These are phyloP conservation scores for Platichthys flesus DNA, from an alignment of 2,113 vertebrate species.

Conservation along the genomic window DNA sequence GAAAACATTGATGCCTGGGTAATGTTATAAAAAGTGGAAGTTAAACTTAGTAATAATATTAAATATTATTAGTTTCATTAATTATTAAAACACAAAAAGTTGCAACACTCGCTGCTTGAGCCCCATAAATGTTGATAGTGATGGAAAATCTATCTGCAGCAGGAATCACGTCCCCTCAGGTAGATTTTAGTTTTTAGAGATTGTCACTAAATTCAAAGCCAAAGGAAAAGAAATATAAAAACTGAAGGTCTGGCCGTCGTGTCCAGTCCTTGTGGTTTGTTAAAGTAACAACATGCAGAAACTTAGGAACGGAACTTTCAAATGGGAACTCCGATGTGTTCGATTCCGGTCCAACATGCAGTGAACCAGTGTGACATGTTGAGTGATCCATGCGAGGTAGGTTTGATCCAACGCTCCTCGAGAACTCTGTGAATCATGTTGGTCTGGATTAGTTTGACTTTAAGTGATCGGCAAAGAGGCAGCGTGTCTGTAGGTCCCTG, in stretches of 20 bases:
- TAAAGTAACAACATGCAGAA: slow-evolving; percentile 16
- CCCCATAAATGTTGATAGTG: not conserved
- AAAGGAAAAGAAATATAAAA: not conserved
- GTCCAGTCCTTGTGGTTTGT: not conserved
- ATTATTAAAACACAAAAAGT: not conserved
- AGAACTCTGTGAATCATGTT: slow-evolving; percentile 3
- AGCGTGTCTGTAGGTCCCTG: not conserved
- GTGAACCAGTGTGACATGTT: slow-evolving; percentile 12
- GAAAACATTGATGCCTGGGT: not conserved
- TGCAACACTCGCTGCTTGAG: not conserved
- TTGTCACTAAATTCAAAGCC: not conserved
- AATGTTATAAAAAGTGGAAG: not conserved
- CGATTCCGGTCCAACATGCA: slow-evolving; percentile 14
- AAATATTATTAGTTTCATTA: not conserved
- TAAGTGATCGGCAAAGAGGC: not conserved
- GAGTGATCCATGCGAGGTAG: slow-evolving; percentile 39
- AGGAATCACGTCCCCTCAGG: not conserved
- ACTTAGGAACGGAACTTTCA: slow-evolving; percentile 2
- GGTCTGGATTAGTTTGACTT: not conserved
- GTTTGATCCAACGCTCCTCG: slow-evolving; percentile 45
- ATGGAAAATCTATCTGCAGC: not conserved
- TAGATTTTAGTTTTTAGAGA: not conserved
- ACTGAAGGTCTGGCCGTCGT: not conserved
- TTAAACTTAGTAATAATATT: not conserved
- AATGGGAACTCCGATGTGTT: slow-evolving; percentile 16